Conservation (phyloP, 64 coral and sea anemone genomes). For the Actinia tenebrosa region DNA sequence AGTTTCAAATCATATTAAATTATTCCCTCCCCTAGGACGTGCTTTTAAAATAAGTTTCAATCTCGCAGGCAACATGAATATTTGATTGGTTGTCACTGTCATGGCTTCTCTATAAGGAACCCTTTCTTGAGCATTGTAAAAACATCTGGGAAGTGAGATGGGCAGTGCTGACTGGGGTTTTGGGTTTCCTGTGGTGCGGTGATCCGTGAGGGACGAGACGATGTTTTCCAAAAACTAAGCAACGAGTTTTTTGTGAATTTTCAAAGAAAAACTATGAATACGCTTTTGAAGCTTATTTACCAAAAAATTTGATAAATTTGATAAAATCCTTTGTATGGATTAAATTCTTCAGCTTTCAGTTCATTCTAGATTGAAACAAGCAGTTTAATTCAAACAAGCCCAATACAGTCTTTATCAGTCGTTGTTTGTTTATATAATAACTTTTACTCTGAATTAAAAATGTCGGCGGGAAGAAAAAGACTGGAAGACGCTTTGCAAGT, state of each 20-base stretch:
- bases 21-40: no score
- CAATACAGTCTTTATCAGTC: background rate
- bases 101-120: no score
- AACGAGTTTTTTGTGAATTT: background rate
- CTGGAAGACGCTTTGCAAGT: conserved; percentile 86
- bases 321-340: no score
- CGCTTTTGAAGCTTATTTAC: no score
- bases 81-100: background rate
- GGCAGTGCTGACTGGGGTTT: background rate
- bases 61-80: background rate
- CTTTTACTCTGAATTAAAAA: conserved; percentile 18
- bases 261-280: no score
- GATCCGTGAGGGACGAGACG: background rate
- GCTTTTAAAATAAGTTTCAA: background rate
- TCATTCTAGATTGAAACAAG: background rate
- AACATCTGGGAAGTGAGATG: background rate
- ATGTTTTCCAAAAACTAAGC: background rate
- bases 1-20: no score
- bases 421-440: background rate
- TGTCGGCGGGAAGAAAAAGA: conserved; percentile 89
- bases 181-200: background rate
- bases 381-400: background rate
- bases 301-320: no score
- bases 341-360: no score
- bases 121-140: no score